Conservation (phyloP, 2,113 vertebrate species). For the Anolis carolinensis region DNA sequence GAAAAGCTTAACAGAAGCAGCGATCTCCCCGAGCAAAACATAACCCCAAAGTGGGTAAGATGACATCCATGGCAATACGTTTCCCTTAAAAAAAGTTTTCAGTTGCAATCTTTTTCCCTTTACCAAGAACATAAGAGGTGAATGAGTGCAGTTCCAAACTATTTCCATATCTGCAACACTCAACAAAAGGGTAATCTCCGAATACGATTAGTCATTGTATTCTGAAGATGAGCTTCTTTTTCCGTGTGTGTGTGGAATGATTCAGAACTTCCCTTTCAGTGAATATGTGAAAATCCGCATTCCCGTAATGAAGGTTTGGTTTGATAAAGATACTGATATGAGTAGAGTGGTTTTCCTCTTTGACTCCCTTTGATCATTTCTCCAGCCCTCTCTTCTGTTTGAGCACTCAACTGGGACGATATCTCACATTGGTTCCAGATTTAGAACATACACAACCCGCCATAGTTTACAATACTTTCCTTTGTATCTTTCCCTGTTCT, state of each 20-base stretch:
- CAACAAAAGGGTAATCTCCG: not conserved
- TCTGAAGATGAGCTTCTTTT: not conserved
- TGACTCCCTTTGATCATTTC: not conserved
- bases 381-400: not conserved
- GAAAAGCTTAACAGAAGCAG: no score
- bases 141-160: no score
- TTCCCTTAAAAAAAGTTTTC: not conserved
- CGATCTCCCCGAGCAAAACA: not conserved
- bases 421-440: not conserved
- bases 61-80: not conserved
- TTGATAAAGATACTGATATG: not conserved
- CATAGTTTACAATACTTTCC: no score
- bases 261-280: not conserved
- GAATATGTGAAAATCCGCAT: not conserved
- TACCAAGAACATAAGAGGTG: not conserved
- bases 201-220: not conserved
- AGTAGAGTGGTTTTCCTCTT: not conserved
- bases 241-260: not conserved
- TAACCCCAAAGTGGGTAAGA: not conserved
- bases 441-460: no score
- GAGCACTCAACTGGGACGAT: not conserved
- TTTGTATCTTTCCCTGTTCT: no score
- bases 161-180: not conserved
- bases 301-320: not conserved
- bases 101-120: not conserved